phyloP scores from a whole-genome alignment of 2,888 invertebrate genomes.

The Scaeva pyrastri region DNA sequence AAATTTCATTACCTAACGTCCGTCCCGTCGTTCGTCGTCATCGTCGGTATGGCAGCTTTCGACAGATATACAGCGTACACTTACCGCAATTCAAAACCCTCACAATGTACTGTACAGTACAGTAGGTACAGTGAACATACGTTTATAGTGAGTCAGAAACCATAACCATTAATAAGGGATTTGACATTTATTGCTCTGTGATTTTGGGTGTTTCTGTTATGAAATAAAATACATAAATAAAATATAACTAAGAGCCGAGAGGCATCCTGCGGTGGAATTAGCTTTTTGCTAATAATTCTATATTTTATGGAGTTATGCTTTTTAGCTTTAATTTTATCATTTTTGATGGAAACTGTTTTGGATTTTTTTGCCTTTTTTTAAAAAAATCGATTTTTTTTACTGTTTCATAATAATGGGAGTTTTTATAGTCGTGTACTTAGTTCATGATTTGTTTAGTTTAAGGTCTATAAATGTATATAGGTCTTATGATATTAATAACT shows the following conservation, averaged over 20 bases:
- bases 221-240: neutral
- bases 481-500: no score
- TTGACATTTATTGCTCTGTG: conserved; percentile 25
- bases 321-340: neutral
- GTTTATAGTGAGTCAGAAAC: neutral
- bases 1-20: neutral
- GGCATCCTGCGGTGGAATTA: neutral
- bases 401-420: no score
- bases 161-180: conserved; percentile 15
- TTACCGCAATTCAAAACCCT: neutral
- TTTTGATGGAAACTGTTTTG: neutral
- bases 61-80: neutral
- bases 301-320: conserved; percentile 8
- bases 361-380: neutral
- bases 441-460: no score
- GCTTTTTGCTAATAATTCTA: conserved; percentile 12
- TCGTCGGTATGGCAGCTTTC: no score
- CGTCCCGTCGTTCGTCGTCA: no score
- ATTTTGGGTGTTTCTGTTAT: neutral
- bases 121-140: no score
- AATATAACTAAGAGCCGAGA: no score
- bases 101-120: no score
- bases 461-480: no score
- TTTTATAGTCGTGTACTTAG: no score
- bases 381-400: neutral